Percentiles rank a stretch among this genome's conserved stretches.
phyloP scores from a whole-genome alignment of 2,113 vertebrate species.

The Brachyistius frenatus region DNA sequence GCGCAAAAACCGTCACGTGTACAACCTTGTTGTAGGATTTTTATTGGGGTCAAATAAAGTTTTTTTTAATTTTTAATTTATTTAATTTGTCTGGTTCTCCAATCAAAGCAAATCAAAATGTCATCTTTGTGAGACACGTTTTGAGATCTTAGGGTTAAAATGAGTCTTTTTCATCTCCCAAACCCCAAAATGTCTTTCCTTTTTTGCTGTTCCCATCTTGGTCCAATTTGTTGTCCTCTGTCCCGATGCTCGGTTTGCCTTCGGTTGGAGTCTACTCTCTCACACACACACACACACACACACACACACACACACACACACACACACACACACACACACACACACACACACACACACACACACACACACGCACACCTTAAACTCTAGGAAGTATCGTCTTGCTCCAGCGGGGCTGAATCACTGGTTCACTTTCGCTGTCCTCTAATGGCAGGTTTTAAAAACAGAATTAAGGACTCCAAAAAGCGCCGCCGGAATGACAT shows the following conservation, averaged over 20 bases:
- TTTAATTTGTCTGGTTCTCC: no score
- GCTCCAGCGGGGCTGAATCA: constrained; percentile 32
- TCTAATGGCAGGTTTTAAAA: constrained; percentile 65
- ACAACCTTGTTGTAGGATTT: no score
- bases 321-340: background rate
- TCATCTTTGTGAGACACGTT: background rate
- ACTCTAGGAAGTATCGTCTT: constrained; percentile 45
- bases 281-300: constrained; percentile 4
- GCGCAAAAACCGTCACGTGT: no score
- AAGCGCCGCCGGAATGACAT: constrained; percentile 53
- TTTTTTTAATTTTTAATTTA: no score
- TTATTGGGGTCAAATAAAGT: no score
- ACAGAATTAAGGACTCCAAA: constrained; percentile 35
- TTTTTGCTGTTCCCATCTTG: constrained; percentile 9
- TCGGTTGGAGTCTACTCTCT: constrained; percentile 1
- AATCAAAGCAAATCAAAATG: no score
- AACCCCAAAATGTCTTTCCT: background rate
- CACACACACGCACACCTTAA: background rate
- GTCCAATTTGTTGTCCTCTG: constrained; percentile 28
- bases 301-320: background rate
- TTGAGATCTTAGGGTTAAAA: background rate
- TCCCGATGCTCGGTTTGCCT: constrained; percentile 14
- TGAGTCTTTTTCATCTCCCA: background rate
- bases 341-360: no score
- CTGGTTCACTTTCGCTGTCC: constrained; percentile 39